phyloP scores from a whole-genome alignment of 2,888 invertebrate genomes.

The Liopterus haemorrhoidalis region DNA sequence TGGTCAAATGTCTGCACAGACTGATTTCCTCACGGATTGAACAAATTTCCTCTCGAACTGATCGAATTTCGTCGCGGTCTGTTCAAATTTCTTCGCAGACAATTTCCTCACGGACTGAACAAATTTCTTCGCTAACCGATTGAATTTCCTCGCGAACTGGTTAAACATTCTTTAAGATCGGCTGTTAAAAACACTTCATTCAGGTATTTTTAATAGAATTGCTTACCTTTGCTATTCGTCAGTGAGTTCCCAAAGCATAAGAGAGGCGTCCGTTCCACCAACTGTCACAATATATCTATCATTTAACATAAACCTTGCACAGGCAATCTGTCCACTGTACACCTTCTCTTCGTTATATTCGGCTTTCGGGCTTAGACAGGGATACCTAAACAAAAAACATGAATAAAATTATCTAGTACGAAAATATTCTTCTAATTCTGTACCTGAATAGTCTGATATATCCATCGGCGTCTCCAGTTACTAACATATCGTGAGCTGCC shows the following conservation, averaged over 20 bases:
- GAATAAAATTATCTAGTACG: background rate
- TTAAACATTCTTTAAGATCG: too few species aligned
- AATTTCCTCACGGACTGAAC: too few species aligned
- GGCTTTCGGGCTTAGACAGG: conserved; percentile 77
- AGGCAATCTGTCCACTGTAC: conserved; percentile 76
- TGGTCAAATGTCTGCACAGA: too few species aligned
- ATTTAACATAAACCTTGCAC: conserved; percentile 77
- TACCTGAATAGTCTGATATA: conserved; percentile 77
- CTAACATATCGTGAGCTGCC: conserved; percentile 74
- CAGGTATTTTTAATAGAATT: too few species aligned
- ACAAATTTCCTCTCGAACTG: too few species aligned
- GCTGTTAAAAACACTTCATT: too few species aligned
- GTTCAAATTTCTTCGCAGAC: too few species aligned
- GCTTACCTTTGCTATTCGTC: conserved; percentile 59
- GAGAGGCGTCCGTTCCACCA: conserved; percentile 81
- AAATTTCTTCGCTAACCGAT: too few species aligned
- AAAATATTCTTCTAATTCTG: conserved; percentile 14
- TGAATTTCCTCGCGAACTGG: too few species aligned
- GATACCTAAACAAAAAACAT: conserved; percentile 55
- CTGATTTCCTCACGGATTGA: too few species aligned
- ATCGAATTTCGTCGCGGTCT: too few species aligned
- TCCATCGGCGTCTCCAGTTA: conserved; percentile 85
- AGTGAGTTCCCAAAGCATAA: conserved; percentile 86
- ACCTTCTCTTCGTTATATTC: conserved; percentile 85
- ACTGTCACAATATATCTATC: conserved; percentile 77